Percentiles rank a stretch among this genome's conserved stretches.
Conservation (phyloP, 2,888 invertebrate species). For the Lissonota sp. region DNA sequence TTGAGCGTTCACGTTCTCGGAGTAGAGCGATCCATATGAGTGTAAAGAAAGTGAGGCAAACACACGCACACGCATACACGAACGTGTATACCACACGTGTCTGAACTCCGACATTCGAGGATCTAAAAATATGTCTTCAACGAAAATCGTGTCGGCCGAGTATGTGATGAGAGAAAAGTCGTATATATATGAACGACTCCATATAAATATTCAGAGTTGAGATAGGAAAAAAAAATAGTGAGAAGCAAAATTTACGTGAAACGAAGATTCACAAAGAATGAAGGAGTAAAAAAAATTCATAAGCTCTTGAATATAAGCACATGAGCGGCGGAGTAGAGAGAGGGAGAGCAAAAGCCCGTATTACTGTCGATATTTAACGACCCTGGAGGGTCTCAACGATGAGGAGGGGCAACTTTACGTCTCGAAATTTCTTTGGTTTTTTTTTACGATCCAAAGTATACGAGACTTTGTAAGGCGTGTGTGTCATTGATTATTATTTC, state of each 20-base stretch:
- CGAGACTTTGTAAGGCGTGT: constrained; percentile 27
- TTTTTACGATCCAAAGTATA: constrained; percentile 46
- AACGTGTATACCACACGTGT: constrained; percentile 43
- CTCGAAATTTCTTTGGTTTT: constrained; percentile 14
- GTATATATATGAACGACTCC: constrained; percentile 2
- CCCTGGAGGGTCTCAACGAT: constrained; percentile 1
- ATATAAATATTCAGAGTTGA: neutral
- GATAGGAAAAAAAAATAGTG: neutral
- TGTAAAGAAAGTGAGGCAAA: neutral
- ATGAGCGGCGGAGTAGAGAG: neutral
- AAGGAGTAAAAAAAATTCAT: neutral
- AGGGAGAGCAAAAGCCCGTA: constrained; percentile 7
- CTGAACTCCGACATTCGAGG: constrained; percentile 53
- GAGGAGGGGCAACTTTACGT: constrained; percentile 17
- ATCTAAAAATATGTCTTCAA: constrained; percentile 50
- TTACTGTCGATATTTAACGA: constrained; percentile 47
- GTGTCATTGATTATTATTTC: constrained; percentile 54
- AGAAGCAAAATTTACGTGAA: neutral
- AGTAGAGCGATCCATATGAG: constrained; percentile 5
- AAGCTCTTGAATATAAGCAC: constrained; percentile 12
- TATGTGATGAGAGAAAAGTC: constrained; percentile 29
- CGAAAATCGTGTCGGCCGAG: constrained; percentile 34
- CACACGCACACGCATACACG: constrained; percentile 1
- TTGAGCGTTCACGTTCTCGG: constrained; percentile 27
- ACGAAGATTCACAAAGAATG: neutral